These are phyloP conservation scores for Heterodera schachtii DNA, from an alignment of 1,140 invertebrate genomes.

Conservation along the genomic window DNA sequence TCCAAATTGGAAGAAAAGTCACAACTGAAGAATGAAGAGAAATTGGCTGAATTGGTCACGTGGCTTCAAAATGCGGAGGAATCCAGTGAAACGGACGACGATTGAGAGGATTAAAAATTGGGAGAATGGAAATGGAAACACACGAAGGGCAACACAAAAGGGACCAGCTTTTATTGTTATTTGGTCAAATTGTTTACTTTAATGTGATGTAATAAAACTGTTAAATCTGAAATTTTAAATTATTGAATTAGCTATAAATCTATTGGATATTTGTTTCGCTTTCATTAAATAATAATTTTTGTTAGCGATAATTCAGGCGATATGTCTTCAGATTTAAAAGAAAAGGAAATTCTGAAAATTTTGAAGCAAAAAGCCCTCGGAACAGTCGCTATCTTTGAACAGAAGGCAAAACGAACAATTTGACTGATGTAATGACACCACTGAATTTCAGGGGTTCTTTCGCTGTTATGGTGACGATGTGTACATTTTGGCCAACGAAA, in stretches of 20 bases:
- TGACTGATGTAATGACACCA: not conserved
- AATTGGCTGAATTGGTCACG: constrained; percentile 18
- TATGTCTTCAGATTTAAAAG: constrained; percentile 7
- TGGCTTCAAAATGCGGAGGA: constrained; percentile 31
- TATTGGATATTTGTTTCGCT: too few species aligned
- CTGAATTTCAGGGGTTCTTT: constrained; percentile 29
- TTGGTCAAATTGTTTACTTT: too few species aligned
- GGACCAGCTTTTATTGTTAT: too few species aligned
- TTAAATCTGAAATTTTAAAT: too few species aligned
- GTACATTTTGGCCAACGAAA: constrained; percentile 33
- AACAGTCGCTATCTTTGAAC: constrained; percentile 35
- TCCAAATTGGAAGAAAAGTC: constrained; percentile 15
- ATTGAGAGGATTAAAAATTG: not conserved
- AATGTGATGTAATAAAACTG: too few species aligned
- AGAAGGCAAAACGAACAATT: not conserved
- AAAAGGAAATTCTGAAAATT: constrained; percentile 30
- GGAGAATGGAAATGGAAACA: too few species aligned
- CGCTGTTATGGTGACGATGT: constrained; percentile 36
- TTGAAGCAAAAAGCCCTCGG: constrained; percentile 29
- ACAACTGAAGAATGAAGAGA: constrained; percentile 13
- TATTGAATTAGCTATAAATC: too few species aligned
- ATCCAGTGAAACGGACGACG: constrained; percentile 7
- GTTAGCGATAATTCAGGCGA: too few species aligned
- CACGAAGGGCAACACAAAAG: too few species aligned
- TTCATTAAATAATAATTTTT: too few species aligned